Base-by-base conservation (phyloP, 1,140 invertebrate genomes). In the Acarapis woodi region DNA sequence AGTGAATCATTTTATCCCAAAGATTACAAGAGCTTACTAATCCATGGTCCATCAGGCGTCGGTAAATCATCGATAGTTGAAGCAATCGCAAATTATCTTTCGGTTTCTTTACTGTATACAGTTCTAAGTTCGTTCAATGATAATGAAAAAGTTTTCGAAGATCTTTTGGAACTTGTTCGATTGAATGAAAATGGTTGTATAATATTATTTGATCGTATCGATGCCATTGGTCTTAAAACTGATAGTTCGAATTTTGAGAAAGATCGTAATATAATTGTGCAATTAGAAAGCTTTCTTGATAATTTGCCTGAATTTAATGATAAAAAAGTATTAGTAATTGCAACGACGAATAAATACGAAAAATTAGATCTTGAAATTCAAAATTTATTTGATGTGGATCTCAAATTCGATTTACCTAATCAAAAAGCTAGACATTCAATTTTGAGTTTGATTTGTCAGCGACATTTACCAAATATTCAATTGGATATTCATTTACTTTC, bases 141-240 rank as follows among this genome's bases (percentile, higher is more conserved):
- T 12, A 66, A 63, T 23, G 88, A 83, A 2, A 87, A 87, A 0
- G 85, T 94, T 53, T 88, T 78, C 10, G 88, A 96, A 60, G 71
- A 66, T 78, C 45, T 78, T 96, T 37, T 62, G 85, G 39, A 71
- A 85, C 41, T 51, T 93, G 3, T 96, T 96, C 61, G 70, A 82
- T 24, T 67, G 72, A 52, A 83, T 82, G 15, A 52, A 66, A 4
- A 54, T 60, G 22, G 50, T 63, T 78, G 77, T 54, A 64, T 93
- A 19, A 53, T 90, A n/a, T 83, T 93, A 46, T 70, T 93, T 38
- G 85, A 93, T 56, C 79, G 88, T 60, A 75, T 93, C 37, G 85
- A 93, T 61, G 69, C 74, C 19, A 71, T 93, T 38, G 74, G 72
- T 23, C 71, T 71, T 9, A 79, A 63, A 42, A 63, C 82, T 51